These are phyloP conservation scores for Planococcus citri DNA, from an alignment of 1,140 invertebrate species.

Conservation along the genomic window DNA sequence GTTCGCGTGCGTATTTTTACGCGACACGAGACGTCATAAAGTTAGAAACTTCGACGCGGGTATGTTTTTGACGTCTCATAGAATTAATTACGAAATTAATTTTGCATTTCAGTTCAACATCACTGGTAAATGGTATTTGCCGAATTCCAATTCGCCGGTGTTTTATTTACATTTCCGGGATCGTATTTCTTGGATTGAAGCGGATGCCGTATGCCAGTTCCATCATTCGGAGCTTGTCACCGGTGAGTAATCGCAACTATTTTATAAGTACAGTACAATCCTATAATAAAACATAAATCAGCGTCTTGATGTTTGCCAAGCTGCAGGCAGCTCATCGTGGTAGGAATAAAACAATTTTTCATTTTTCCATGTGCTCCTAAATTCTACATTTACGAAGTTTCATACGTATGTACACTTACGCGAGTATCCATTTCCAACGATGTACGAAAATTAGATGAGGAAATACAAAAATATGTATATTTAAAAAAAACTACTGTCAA, in stretches of 20 bases:
- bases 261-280: background rate
- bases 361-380: too few species aligned
- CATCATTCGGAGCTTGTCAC: constrained; percentile 61
- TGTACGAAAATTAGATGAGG: too few species aligned
- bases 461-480: too few species aligned
- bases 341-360: background rate
- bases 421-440: too few species aligned
- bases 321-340: background rate
- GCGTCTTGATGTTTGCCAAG: background rate
- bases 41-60: too few species aligned
- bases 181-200: constrained; percentile 62
- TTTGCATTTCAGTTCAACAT: constrained; percentile 49
- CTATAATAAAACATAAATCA: background rate
- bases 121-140: constrained; percentile 59
- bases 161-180: constrained; percentile 66
- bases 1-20: too few species aligned
- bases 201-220: constrained; percentile 61
- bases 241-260: constrained; percentile 38
- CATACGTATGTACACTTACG: too few species aligned
- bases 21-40: too few species aligned
- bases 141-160: constrained; percentile 57
- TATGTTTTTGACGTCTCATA: too few species aligned
- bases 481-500: too few species aligned
- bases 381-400: too few species aligned
- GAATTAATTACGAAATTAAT: background rate